Conservation (phyloP, 2,113 vertebrate species). For the Taurulus bubalis region DNA sequence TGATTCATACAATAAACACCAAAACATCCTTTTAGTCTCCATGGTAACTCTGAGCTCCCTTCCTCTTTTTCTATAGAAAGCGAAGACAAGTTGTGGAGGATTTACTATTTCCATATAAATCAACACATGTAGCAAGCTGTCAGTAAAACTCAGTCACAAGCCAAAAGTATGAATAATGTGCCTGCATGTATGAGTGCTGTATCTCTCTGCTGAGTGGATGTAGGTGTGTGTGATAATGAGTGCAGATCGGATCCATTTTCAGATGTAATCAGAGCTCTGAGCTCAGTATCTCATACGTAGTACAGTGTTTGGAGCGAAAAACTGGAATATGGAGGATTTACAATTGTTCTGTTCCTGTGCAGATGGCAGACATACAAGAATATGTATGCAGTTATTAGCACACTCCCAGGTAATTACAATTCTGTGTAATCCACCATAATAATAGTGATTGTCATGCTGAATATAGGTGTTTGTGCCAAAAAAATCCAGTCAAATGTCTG, state of each 20-base stretch:
- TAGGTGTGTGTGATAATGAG: conserved; percentile 51
- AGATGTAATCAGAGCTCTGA: conserved; percentile 27
- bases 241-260: conserved; percentile 34
- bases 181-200: conserved; percentile 16
- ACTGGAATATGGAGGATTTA: conserved; percentile 8
- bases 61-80: conserved; percentile 24
- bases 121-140: not conserved
- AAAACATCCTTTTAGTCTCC: conserved; percentile 49
- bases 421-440: conserved; percentile 23
- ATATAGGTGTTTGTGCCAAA: not conserved
- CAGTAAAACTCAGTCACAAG: not conserved
- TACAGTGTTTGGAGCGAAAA: conserved; percentile 18
- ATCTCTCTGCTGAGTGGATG: conserved; percentile 51
- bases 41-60: conserved; percentile 50
- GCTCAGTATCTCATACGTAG: conserved; percentile 21
- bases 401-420: not conserved
- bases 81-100: conserved; percentile 27
- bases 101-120: conserved; percentile 8
- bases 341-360: not conserved
- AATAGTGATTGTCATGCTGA: not conserved
- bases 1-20: conserved; percentile 17
- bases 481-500: not conserved
- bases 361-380: not conserved
- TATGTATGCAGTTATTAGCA: not conserved
- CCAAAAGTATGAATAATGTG: conserved; percentile 30